Base-by-base conservation (phyloP, 2,797 vertebrate genomes). In the Emys orbicularis region DNA sequence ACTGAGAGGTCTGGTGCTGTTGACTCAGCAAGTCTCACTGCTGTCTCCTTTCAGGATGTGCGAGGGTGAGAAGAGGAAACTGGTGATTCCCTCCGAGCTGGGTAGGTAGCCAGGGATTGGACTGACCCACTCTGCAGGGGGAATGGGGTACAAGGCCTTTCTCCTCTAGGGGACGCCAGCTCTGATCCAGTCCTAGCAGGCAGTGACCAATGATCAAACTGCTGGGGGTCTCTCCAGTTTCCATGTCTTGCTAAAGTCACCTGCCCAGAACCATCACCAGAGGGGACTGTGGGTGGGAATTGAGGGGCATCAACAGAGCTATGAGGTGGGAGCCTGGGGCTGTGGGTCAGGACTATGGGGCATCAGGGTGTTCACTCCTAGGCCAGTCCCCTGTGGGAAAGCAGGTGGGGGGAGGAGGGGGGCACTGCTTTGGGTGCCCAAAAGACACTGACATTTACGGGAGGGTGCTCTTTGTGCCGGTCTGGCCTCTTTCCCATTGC, bases 61-160 rank as follows among this genome's bases (percentile, higher is more conserved):
- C 95, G 99, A 99, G 88, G 99, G 99, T 50, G 99, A 99, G 96
- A 99, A 99, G 97, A 98, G 99, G 98, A 99, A 99, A 97, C 97
- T 99, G 94, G 99, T 99, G 91, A 99, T 99, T 96, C 99, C 99
- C 5, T 97, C 99, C 0, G 99, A 99, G 95, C 98, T 99, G 56
- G 98, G 98, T 99, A 94, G 98, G 98, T 92, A 50, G n/a, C 59
- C 87, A 41, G 23, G 86, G 56, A 18, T 3, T 49, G 57, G 15
- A 41, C 37, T 72, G 68, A 41, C 19, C 65, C 19, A 12, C 10
- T 37, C 68, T 41, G n/a, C 68, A 72, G 68, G n/a, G 65, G n/a
- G 21, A 12, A 23, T 25, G 21, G 21, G 68, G 21, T 72, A 23
- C 21, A 23, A 72, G 21, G 37, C 68, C 37, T 72, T 72, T 37